A percentile compares a stretch with the other conserved stretches of the same genome.
Evolutionary conservation across 2,888 invertebrate genomes (phyloP).

Genomic region (Liodrosophila aerea): DNA sequence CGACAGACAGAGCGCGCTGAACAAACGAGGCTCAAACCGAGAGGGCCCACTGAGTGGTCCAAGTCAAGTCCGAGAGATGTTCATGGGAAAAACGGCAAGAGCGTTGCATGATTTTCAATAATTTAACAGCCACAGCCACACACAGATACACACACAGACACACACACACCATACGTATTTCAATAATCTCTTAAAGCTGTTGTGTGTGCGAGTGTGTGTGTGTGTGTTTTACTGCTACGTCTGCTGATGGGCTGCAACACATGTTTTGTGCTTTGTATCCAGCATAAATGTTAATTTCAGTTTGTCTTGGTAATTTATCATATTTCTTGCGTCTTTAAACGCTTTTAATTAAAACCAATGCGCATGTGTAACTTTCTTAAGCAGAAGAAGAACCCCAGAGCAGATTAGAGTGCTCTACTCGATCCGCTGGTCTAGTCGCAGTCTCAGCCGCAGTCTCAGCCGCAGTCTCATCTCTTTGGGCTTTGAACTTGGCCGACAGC

Average conservation of each 20-base stretch:
- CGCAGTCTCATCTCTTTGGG: not conserved
- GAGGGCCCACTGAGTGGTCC: too few species aligned
- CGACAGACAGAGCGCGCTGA: constrained; percentile 54
- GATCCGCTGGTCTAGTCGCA: constrained; percentile 23
- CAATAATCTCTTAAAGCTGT: constrained; percentile 50
- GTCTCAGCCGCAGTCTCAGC: constrained; percentile 14
- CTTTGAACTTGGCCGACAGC: constrained; percentile 81
- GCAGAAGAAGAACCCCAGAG: constrained; percentile 35
- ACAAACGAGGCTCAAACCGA: constrained; percentile 51
- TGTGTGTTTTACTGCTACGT: constrained; percentile 3
- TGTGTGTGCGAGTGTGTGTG: constrained; percentile 7
- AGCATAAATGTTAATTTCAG: constrained; percentile 73
- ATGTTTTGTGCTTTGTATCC: constrained; percentile 50
- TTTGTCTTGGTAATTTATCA: constrained; percentile 78
- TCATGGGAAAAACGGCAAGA: constrained; percentile 72
- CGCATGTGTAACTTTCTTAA: constrained; percentile 79
- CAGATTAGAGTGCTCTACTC: constrained; percentile 16
- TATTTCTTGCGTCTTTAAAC: constrained; percentile 66
- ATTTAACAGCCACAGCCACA: constrained; percentile 71
- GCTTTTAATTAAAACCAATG: constrained; percentile 80
- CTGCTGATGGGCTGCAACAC: constrained; percentile 35
- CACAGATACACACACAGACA: constrained; percentile 18
- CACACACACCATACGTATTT: constrained; percentile 36
- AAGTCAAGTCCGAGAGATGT: constrained; percentile 47
- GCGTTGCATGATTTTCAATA: constrained; percentile 73